phyloP scores from a whole-genome alignment of 1,140 invertebrate species.

The Drosophila ohnishii region DNA sequence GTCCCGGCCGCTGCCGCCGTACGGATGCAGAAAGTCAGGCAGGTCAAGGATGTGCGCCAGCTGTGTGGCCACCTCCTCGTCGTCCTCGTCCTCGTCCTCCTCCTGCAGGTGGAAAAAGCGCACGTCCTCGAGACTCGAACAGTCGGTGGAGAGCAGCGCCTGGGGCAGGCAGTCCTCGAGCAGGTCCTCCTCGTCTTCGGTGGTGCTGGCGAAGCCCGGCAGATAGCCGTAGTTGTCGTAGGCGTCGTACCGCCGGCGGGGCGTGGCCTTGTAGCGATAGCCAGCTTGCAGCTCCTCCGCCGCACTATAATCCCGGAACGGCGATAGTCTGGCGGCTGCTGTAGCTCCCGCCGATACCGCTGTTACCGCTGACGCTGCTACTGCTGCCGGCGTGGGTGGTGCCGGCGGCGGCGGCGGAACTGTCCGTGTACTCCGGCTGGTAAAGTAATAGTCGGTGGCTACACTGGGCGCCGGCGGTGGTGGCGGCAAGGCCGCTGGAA shows the following conservation, averaged over 20 bases:
- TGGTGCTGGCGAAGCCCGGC: constrained; percentile 73
- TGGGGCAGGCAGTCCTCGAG: constrained; percentile 67
- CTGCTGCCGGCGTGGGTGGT: constrained; percentile 44
- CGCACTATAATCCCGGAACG: constrained; percentile 54
- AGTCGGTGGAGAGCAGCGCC: constrained; percentile 68
- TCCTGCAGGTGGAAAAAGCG: constrained; percentile 64
- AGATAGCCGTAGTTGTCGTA: constrained; percentile 77
- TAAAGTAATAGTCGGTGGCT: constrained; percentile 70
- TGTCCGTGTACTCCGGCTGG: constrained; percentile 53
- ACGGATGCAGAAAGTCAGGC: constrained; percentile 70
- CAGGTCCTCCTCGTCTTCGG: constrained; percentile 72
- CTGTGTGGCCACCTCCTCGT: constrained; percentile 61
- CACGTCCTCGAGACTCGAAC: constrained; percentile 70
- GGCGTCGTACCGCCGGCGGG: constrained; percentile 72
- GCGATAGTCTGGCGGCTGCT: constrained; percentile 40
- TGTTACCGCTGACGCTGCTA: constrained; percentile 27
- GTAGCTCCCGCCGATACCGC: constrained; percentile 19
- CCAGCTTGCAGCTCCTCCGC: constrained; percentile 76
- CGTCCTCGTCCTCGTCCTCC: constrained; percentile 61
- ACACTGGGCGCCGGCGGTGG: constrained; percentile 66
- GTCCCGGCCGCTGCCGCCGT: constrained; percentile 68
- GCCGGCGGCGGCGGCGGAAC: constrained; percentile 40
- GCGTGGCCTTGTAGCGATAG: constrained; percentile 75
- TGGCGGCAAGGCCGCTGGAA: constrained; percentile 56
- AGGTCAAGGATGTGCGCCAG: constrained; percentile 68